Base-by-base conservation (phyloP, 2,113 vertebrate species). In the Dromaius novaehollandiae region DNA sequence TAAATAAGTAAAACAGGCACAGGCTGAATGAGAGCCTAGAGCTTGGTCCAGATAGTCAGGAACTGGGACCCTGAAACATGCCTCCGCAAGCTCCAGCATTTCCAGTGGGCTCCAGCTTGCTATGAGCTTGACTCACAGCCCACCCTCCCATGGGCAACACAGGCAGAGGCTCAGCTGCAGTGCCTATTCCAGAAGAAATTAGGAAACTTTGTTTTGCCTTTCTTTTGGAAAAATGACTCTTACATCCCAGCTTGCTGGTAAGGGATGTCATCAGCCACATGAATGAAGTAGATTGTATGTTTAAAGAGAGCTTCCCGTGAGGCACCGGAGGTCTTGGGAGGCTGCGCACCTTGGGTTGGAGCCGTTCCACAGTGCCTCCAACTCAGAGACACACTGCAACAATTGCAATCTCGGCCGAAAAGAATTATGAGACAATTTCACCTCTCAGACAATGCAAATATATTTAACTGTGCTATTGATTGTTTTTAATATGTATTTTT, bases 251-350 rank as follows among this genome's bases (percentile, higher is more conserved):
- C 28, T 48, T 19, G 3, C 9, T 86, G 53, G 40, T 32, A 58
- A 40, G 20, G 8, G 7, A 48, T 25, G 26, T 58, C 78, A 82
- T 17, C 19, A 60, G 20, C 13, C 32, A 42, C 42, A 11, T 0
- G 0, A 80, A 34, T 13, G 26, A 53, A 86, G 8, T 0, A 6
- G 7, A 11, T 3, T 48, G 6, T 15, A 16, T 14, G 6, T 70
- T 25, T 48, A 34, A 69, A 34, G 2, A 19, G 10, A 65, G 10
- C 2, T 48, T 51, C 28, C 19, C 36, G 20, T 4, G 6, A 40
- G 8, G 13, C 8, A 38, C 0, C 0, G 10, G 25, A 30, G 3
- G 5, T 56, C 22, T 22, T 21, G 30, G 14, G 32, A 4, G 5
- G 3, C 7, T 51, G 15, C 42, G 28, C 42, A 53, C 5, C 84